Conservation (phyloP, 1,140 invertebrate species). For the Brachionus rotundiformis region DNA sequence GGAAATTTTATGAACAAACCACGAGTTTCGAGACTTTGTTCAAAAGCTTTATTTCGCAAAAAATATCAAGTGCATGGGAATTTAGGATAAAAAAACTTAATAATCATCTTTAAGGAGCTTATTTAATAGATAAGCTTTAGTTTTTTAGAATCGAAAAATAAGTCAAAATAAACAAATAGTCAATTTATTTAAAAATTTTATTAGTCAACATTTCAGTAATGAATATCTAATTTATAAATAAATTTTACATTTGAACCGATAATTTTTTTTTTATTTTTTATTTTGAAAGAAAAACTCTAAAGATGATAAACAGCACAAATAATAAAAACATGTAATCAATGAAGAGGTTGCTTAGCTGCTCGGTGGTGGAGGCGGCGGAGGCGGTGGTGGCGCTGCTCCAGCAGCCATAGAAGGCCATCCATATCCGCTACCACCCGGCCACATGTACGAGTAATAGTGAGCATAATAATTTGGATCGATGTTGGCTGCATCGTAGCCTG, state of each 20-base stretch:
- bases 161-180: background rate
- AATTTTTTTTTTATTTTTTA: constrained; percentile 41
- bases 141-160: background rate
- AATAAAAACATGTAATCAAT: background rate
- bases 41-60: no score
- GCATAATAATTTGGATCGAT: constrained; percentile 28
- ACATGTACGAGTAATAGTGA: constrained; percentile 33
- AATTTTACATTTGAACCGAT: constrained; percentile 7
- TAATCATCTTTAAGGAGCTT: no score
- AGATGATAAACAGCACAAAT: background rate
- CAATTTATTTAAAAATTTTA: background rate
- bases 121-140: no score
- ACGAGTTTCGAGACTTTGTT: no score
- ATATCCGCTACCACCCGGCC: background rate
- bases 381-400: background rate
- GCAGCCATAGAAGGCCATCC: background rate
- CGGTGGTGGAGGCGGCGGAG: constrained; percentile 7
- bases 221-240: constrained; percentile 19
- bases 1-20: no score
- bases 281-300: constrained; percentile 27
- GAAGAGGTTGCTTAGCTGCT: background rate
- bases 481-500: background rate
- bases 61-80: no score
- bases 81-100: no score
- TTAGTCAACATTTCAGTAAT: background rate